Percentiles rank a stretch among this genome's conserved stretches.
Evolutionary conservation across 2,113 vertebrate species (phyloP).

Genomic region (Ammospiza caudacuta): DNA sequence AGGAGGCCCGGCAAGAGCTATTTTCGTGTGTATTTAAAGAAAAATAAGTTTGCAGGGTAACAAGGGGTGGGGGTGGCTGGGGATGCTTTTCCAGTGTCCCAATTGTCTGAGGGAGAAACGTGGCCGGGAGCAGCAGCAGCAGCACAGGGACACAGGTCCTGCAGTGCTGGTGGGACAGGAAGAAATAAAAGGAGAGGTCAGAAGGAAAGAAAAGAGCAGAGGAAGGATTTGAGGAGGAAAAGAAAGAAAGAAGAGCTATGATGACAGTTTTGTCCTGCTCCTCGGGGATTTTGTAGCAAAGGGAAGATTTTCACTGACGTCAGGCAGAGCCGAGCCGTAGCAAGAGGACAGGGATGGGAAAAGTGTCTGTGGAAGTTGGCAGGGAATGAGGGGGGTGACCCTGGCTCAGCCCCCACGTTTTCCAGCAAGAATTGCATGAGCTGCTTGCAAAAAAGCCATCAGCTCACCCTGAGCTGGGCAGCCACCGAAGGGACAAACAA

Average conservation of each 20-base stretch:
- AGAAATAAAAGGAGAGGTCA: background rate
- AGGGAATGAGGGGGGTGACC: background rate
- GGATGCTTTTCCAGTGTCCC: background rate
- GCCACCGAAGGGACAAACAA: background rate
- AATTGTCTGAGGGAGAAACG: background rate
- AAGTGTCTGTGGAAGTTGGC: background rate
- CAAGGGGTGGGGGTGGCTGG: background rate
- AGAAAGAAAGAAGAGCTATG: background rate
- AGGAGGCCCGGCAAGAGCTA: background rate
- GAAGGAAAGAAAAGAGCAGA: background rate
- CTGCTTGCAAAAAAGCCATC: background rate
- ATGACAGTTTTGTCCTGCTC: background rate
- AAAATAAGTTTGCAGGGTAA: background rate
- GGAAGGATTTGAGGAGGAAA: background rate
- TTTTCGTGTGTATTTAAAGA: background rate
- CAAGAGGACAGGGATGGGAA: background rate
- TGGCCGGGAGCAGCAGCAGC: background rate
- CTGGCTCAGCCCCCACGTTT: background rate
- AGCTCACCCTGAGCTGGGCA: background rate
- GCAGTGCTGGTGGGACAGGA: rapidly evolving
- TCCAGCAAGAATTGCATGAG: background rate
- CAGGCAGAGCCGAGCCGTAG: background rate
- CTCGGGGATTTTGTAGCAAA: background rate
- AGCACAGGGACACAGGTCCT: background rate
- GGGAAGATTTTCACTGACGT: background rate